Conservation (phyloP, 2,888 invertebrate genomes). For the Saturnia japonica region DNA sequence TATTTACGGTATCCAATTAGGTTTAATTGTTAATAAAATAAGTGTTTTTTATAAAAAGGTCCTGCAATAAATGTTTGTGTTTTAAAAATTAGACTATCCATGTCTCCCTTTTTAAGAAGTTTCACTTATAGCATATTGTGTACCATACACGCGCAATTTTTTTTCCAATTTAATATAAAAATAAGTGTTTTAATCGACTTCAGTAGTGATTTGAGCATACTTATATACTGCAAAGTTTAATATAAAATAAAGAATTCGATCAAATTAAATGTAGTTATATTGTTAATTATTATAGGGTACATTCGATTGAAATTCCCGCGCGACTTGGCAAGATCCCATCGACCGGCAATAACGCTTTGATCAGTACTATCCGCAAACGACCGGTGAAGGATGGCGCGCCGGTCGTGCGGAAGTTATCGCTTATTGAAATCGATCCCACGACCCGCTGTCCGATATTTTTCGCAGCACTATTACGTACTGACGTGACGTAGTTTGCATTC, state of each 20-base stretch:
- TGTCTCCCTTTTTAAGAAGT: no score
- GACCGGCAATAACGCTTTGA: slow-evolving; percentile 41
- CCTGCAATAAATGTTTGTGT: no score
- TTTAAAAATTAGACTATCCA: no score
- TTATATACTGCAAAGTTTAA: no score
- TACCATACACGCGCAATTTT: no score
- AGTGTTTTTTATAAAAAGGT: no score
- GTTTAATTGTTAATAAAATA: no score
- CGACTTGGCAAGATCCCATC: slow-evolving; percentile 3
- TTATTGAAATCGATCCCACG: slow-evolving; percentile 67
- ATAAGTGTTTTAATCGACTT: no score
- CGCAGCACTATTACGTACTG: slow-evolving; percentile 47
- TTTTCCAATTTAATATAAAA: no score
- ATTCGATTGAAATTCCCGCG: slow-evolving; percentile 6
- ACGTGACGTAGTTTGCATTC: slow-evolving; percentile 42
- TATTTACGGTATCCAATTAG: no score
- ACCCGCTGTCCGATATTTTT: slow-evolving; percentile 46
- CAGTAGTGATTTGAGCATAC: no score
- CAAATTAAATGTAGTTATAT: neutral
- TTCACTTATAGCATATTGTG: no score
- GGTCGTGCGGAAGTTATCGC: slow-evolving; percentile 70
- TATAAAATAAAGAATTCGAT: neutral
- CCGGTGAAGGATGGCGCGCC: slow-evolving; percentile 42
- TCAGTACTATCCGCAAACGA: slow-evolving; percentile 49
- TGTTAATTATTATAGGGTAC: slow-evolving; percentile 1